phyloP scores from a whole-genome alignment of 2,113 vertebrate species.

The Heliornis fulica region DNA sequence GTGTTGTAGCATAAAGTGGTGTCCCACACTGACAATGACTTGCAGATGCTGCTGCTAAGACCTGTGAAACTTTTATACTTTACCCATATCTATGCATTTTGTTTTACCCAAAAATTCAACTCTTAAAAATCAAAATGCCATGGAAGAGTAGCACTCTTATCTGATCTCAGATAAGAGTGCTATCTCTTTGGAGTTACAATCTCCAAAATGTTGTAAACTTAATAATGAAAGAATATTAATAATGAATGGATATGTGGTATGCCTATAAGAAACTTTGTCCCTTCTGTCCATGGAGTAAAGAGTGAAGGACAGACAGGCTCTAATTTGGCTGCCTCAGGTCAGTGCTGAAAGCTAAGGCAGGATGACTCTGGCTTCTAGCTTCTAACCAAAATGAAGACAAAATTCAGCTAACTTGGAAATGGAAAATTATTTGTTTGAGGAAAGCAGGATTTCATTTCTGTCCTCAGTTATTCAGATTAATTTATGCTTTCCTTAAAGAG shows the following conservation, averaged over 20 bases:
- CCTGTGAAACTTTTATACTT: background rate
- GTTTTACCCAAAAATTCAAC: background rate
- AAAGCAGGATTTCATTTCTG: background rate
- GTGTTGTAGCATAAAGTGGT: background rate
- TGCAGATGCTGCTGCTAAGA: background rate
- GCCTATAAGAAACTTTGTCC: background rate
- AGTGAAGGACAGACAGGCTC: background rate
- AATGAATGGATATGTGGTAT: background rate
- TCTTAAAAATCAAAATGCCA: background rate
- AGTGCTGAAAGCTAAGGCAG: background rate
- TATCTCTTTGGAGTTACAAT: no score
- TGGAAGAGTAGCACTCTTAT: background rate
- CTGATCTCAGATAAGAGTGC: background rate
- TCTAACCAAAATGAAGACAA: background rate
- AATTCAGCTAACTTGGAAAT: background rate
- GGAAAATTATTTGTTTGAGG: background rate
- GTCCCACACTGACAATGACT: background rate
- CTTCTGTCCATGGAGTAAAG: background rate
- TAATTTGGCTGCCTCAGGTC: background rate
- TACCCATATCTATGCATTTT: background rate
- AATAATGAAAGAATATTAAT: background rate
- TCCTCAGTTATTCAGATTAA: background rate
- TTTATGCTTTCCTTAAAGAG: background rate
- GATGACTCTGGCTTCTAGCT: background rate
- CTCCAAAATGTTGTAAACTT: background rate